These are phyloP conservation scores for Scaptomyza pallida DNA, from an alignment of 1,140 invertebrate genomes.

Conservation along the genomic window DNA sequence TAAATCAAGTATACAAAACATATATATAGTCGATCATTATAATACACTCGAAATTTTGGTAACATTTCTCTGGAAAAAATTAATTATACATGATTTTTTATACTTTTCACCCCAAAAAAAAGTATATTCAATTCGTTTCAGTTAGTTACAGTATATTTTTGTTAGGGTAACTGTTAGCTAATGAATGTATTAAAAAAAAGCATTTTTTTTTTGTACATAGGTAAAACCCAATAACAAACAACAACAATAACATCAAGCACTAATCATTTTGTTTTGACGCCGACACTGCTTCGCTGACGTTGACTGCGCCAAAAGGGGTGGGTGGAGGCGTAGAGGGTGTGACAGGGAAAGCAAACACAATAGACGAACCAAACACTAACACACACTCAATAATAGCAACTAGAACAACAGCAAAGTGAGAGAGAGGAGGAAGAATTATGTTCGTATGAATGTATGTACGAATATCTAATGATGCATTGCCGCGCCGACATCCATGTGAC, in stretches of 20 bases:
- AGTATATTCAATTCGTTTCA: too few relatives aligned
- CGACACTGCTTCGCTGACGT: constrained; percentile 6
- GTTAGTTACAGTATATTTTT: neutral
- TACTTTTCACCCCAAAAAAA: too few relatives aligned
- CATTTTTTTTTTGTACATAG: neutral
- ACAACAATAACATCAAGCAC: constrained; percentile 28
- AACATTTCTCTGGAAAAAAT: too few relatives aligned
- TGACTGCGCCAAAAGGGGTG: neutral
- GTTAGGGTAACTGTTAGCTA: neutral
- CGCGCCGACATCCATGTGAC: constrained; percentile 14
- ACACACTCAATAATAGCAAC: constrained; percentile 4
- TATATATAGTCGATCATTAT: too few relatives aligned
- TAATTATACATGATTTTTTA: too few relatives aligned
- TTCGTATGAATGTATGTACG: neutral
- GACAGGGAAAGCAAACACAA: constrained; percentile 3
- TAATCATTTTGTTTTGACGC: constrained; percentile 47
- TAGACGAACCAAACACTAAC: neutral
- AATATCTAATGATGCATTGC: constrained; percentile 36
- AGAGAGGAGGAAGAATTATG: neutral
- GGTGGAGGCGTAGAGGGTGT: too few relatives aligned
- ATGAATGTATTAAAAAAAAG: too few relatives aligned
- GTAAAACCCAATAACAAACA: constrained; percentile 36
- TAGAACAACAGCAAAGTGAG: neutral
- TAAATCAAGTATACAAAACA: too few relatives aligned
- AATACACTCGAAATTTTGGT: too few relatives aligned